phyloP scores from a whole-genome alignment of 2,888 invertebrate species.

The Allygus modestus region DNA sequence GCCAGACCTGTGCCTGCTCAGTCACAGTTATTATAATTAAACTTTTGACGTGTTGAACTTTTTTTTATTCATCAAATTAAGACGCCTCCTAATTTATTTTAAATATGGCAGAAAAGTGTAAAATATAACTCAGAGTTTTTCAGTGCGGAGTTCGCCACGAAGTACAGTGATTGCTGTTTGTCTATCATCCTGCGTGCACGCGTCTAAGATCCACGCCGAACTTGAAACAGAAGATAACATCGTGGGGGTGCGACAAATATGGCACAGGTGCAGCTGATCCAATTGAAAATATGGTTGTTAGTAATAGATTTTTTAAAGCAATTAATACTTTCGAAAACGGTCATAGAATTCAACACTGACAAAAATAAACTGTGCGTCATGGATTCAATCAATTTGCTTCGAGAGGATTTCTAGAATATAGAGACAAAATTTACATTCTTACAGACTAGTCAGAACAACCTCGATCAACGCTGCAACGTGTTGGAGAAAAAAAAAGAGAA shows the following conservation, averaged over 20 bases:
- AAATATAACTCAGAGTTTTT: not conserved
- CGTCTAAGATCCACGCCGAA: slow-evolving; percentile 26
- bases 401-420: not conserved
- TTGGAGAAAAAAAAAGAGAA: not conserved
- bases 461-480: not conserved
- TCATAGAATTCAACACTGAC: not conserved
- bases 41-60: no score
- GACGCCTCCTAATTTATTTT: no score
- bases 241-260: slow-evolving; percentile 8
- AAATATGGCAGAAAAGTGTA: not conserved
- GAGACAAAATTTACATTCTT: not conserved
- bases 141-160: not conserved
- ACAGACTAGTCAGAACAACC: not conserved
- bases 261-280: no score
- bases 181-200: slow-evolving; percentile 8
- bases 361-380: not conserved
- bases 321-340: not conserved
- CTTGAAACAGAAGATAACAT: not conserved
- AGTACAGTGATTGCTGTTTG: not conserved
- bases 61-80: no score
- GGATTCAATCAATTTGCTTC: not conserved
- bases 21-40: no score
- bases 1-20: no score
- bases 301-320: not conserved
- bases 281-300: not conserved